These are phyloP conservation scores for Toxotes chatareus DNA, from an alignment of 2,113 vertebrate genomes.

Conservation along the genomic window DNA sequence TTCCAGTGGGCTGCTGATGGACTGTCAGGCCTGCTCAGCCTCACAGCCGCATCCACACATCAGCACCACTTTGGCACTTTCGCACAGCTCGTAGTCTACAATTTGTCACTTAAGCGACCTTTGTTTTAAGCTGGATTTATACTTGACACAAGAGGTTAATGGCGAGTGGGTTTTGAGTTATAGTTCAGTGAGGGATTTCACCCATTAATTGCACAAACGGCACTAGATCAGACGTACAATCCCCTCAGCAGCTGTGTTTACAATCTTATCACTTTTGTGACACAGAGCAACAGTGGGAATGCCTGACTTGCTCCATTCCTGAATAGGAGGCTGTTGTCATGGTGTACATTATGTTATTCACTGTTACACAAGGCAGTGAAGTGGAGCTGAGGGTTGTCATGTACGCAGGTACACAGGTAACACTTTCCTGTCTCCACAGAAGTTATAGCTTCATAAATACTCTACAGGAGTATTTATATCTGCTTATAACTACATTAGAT, in stretches of 20 bases:
- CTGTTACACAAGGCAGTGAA: not conserved
- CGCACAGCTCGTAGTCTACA: slow-evolving; percentile 12
- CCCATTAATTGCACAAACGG: not conserved
- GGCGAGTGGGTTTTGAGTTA: not conserved
- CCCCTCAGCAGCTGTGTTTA: slow-evolving; percentile 1
- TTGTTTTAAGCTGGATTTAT: slow-evolving; percentile 42
- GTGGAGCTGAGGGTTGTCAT: not conserved
- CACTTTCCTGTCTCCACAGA: no score
- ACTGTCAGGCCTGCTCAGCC: slow-evolving; percentile 49
- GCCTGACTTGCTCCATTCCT: not conserved
- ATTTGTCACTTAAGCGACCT: slow-evolving; percentile 32
- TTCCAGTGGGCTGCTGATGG: slow-evolving; percentile 28
- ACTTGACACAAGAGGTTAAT: slow-evolving; percentile 7
- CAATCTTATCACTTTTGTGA: not conserved
- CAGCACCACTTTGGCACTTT: slow-evolving; percentile 24
- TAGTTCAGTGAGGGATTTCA: not conserved
- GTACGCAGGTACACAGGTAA: no score
- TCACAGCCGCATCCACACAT: slow-evolving; percentile 42
- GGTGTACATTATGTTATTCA: not conserved
- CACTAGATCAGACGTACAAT: not conserved
- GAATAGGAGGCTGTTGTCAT: not conserved
- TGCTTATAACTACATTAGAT: no score
- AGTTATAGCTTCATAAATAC: no score
- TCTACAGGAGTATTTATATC: no score
- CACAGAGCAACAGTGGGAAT: not conserved